Base-by-base conservation (phyloP, 1,140 invertebrate species). In the Schmidtea mediterranea region DNA sequence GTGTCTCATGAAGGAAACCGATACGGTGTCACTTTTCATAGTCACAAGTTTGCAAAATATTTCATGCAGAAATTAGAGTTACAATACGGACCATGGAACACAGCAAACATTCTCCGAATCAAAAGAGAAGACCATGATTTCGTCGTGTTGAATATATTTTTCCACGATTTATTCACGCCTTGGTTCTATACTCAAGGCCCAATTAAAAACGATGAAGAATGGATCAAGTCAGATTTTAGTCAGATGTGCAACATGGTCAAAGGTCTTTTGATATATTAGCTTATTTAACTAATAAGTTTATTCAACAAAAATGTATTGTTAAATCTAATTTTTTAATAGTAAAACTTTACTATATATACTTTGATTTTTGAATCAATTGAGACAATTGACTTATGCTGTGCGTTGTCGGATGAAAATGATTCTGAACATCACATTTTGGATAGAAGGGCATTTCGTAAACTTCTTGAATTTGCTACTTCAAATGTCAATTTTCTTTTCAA, bases 181-280 rank as follows among this genome's bases (percentile, higher is more conserved):
- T 41, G 40, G 40, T 41, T 41, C 12, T 41, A 41, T 23, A 41
- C 40, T 23, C 40, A 41, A 23, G 40, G 40, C 40, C 40, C 40
- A 23, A 41, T 41, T 23, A 41, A 41, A 23, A 41, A 41, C 22
- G 40, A 41, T 41, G 40, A 41, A 23, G 40, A 41, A 41, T 41
- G 40, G 40, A 41, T 41, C 40, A 41, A 23, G 12, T 19, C 40
- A 41, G 40, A 41, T 41, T 41, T 41, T 12, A 41, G 12, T 19
- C 18, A 41, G 10, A 19, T 41, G 40, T 41, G 40, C 40, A 19
- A 41, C 12, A 19, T 19, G 22, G 22, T 23, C 12, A 19, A 41
- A 23, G 40, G 40, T 41, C 10, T 19, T 6, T 19, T 41, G n/a
- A n/a, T n/a, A n/a, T n/a, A n/a, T n/a, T n/a, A n/a, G n/a, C n/a